Conservation (phyloP, 1,140 invertebrate genomes). For the Panulirus ornatus region DNA sequence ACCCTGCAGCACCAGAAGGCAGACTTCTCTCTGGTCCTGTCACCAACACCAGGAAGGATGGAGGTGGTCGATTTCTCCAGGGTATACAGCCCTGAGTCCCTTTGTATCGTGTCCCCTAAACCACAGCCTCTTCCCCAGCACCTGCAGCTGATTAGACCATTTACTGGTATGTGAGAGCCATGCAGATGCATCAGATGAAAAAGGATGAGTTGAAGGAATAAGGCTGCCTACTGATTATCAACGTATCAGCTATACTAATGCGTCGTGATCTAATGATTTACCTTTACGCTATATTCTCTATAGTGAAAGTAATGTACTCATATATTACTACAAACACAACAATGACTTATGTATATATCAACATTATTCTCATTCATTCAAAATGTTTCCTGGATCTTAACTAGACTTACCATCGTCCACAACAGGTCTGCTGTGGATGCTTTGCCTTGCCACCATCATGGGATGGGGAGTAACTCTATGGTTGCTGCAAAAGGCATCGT, state of each 20-base stretch:
- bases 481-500: not conserved
- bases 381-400: too few species aligned
- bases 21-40: slow-evolving; percentile 21
- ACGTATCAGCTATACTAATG: too few species aligned
- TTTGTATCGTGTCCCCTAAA: not conserved
- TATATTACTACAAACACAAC: too few species aligned
- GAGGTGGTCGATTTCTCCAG: not conserved
- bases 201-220: too few species aligned
- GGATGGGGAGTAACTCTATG: not conserved
- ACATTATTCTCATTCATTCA: too few species aligned
- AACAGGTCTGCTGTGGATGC: not conserved
- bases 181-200: too few species aligned
- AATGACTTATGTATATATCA: too few species aligned
- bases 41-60: not conserved
- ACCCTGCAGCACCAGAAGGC: slow-evolving; percentile 9
- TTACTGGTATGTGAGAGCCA: not conserved
- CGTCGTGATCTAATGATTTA: too few species aligned
- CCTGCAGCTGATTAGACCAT: not conserved
- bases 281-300: not conserved
- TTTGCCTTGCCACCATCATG: not conserved
- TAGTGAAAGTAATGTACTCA: too few species aligned
- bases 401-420: not conserved
- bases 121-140: not conserved
- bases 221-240: too few species aligned
- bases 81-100: not conserved